Evolutionary conservation across 2,797 vertebrate genomes (phyloP).

Genomic region (Gadopsis marmoratus): DNA sequence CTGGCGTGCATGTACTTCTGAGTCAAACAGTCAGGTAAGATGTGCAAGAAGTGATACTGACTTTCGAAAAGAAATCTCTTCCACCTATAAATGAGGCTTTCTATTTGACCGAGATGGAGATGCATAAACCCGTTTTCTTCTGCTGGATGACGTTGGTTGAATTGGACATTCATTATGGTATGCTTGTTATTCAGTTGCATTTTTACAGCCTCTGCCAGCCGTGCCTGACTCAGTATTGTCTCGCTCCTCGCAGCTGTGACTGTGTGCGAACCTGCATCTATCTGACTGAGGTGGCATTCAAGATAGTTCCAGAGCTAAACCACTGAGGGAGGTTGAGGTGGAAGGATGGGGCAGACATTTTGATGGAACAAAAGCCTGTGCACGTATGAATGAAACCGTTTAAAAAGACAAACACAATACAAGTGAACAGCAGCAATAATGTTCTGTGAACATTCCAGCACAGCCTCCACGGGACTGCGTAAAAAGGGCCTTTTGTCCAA

Average conservation of each 20-base stretch:
- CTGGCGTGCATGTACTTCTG: neutral
- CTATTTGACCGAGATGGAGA: conserved; percentile 16
- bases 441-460: conserved; percentile 75
- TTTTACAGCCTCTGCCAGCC: conserved; percentile 32
- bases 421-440: conserved; percentile 42
- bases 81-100: conserved; percentile 19
- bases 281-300: conserved; percentile 11
- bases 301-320: conserved; percentile 39
- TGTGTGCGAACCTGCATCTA: conserved; percentile 3
- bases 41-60: neutral
- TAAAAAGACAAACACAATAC: conserved; percentile 47
- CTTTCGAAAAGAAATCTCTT: neutral
- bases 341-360: conserved; percentile 11
- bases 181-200: conserved; percentile 27
- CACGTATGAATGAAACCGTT: conserved; percentile 38
- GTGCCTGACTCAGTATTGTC: conserved; percentile 31
- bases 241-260: conserved; percentile 35
- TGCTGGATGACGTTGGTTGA: conserved; percentile 1
- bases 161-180: conserved; percentile 28
- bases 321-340: conserved; percentile 2
- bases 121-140: conserved; percentile 13
- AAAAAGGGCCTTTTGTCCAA: conserved; percentile 76
- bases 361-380: conserved; percentile 3
- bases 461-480: conserved; percentile 52
- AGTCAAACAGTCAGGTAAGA: conserved; percentile 25